phyloP scores from a whole-genome alignment of 2,888 invertebrate species.

The Galerucella nymphaeae region DNA sequence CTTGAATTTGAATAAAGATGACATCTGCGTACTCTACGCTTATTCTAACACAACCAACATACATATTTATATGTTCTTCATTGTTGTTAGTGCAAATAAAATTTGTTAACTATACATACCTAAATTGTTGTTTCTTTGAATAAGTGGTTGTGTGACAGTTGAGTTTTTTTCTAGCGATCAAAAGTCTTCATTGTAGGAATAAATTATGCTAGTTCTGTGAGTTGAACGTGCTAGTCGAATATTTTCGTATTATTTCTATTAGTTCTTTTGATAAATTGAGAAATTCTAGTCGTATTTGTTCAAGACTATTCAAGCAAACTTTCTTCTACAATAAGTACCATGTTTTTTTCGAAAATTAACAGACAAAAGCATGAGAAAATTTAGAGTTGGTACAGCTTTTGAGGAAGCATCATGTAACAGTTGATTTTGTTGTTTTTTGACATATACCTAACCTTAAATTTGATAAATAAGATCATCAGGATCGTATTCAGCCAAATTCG shows the following conservation, averaged over 20 bases:
- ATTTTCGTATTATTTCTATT: background rate
- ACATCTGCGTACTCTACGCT: conserved; percentile 1
- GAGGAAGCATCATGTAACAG: no score
- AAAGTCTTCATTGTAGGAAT: background rate
- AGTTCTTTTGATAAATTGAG: no score
- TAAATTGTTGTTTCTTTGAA: conserved; percentile 9
- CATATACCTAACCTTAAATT: no score
- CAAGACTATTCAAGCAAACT: background rate
- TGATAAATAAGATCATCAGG: no score
- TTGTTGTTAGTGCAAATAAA: conserved; percentile 18
- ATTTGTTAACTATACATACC: conserved; percentile 4
- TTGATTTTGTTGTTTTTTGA: no score
- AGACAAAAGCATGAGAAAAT: no score
- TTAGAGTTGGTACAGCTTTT: no score
- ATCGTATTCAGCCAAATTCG: no score
- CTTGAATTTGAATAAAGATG: conserved; percentile 6
- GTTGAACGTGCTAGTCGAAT: background rate
- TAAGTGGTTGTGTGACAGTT: conserved; percentile 12
- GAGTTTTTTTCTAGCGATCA: conserved; percentile 1
- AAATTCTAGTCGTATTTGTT: background rate
- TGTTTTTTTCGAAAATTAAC: no score
- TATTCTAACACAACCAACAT: background rate
- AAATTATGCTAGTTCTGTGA: conserved; percentile 1
- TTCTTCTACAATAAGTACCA: background rate
- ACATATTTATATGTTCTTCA: conserved; percentile 12